A percentile compares a stretch with the other conserved stretches of the same genome.
Evolutionary conservation across 92 coral and sea anemone genomes (phyloP).

Genomic region (Porites cylindrica): DNA sequence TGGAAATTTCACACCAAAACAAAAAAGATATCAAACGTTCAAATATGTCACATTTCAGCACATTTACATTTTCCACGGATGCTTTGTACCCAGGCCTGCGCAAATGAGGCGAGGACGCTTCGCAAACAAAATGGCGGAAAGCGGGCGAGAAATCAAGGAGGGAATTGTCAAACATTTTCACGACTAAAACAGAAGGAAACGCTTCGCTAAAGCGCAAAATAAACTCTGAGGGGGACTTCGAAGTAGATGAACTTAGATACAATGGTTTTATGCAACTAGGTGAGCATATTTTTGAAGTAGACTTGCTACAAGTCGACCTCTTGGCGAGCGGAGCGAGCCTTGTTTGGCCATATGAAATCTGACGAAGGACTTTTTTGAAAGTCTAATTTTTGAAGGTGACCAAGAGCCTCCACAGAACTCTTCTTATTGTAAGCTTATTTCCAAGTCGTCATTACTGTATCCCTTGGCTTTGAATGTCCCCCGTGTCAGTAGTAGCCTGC

Average conservation of each 20-base stretch:
- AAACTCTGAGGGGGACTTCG: not conserved
- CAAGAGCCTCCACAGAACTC: not conserved
- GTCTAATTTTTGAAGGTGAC: not conserved
- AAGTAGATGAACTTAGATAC: slow-evolving; percentile 62
- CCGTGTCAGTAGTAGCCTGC: slow-evolving; percentile 9
- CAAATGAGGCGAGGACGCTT: slow-evolving; percentile 49
- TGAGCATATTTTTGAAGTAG: not conserved
- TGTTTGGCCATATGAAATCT: too few species aligned
- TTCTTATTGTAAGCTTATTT: not conserved
- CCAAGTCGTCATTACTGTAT: not conserved
- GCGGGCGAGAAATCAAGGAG: not conserved
- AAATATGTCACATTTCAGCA: too few species aligned
- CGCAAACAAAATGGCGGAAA: slow-evolving; percentile 46
- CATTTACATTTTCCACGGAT: slow-evolving; percentile 66
- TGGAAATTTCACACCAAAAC: slow-evolving; percentile 27
- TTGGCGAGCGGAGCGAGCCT: too few species aligned
- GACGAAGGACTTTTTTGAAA: too few species aligned
- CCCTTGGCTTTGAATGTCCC: slow-evolving; percentile 20
- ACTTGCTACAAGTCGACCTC: too few species aligned
- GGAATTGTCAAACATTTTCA: not conserved
- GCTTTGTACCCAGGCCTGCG: slow-evolving; percentile 52
- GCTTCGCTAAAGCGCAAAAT: not conserved
- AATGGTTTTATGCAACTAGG: slow-evolving; percentile 63
- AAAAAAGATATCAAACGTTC: slow-evolving; percentile 24
- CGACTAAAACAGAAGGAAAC: slow-evolving; percentile 20